Conservation (phyloP, 2,797 vertebrate species). For the Lutjanus campechanus region DNA sequence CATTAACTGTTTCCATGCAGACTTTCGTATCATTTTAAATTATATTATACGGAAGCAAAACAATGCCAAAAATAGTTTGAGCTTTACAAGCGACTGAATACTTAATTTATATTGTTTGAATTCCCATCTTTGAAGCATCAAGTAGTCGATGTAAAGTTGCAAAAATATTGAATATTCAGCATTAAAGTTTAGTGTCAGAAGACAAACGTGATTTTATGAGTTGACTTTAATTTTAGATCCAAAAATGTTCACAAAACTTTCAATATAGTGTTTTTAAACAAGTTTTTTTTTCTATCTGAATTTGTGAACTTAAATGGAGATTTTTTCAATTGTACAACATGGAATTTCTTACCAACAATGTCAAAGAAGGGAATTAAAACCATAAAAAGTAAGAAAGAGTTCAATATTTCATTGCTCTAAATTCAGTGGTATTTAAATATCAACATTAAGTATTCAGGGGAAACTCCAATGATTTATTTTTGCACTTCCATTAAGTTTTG, state of each 20-base stretch:
- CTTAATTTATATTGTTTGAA: background rate
- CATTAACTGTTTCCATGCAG: slow-evolving; percentile 52
- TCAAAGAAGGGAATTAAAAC: background rate
- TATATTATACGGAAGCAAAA: slow-evolving; percentile 35
- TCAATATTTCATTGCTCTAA: background rate
- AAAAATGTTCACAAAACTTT: no score
- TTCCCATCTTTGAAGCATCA: background rate
- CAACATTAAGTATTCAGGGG: background rate
- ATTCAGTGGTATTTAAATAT: background rate
- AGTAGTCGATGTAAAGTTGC: no score
- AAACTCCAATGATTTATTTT: background rate
- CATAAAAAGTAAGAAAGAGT: background rate
- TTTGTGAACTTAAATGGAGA: no score
- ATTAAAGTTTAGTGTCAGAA: background rate
- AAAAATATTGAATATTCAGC: no score
- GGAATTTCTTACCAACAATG: background rate
- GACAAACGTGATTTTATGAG: background rate
- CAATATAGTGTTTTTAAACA: background rate
- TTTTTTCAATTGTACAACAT: background rate
- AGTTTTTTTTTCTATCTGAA: background rate
- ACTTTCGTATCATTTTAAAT: slow-evolving; percentile 47
- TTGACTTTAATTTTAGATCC: background rate
- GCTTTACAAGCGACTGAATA: background rate
- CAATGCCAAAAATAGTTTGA: slow-evolving; percentile 34
- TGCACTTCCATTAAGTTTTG: background rate